Conservation (phyloP, 1,140 invertebrate species). For the Diorhabda sublineata region DNA sequence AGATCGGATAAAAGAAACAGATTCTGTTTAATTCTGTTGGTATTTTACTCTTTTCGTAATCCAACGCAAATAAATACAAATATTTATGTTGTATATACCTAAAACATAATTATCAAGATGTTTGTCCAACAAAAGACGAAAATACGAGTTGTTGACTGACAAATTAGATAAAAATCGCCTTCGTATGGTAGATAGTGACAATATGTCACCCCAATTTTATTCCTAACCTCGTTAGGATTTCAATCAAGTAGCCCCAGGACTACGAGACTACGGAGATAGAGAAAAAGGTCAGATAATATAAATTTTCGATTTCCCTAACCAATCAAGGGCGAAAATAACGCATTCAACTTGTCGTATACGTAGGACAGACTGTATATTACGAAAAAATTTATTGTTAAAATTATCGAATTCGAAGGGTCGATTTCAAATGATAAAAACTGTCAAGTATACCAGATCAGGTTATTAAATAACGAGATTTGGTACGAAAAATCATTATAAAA, state of each 20-base stretch:
- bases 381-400: no score
- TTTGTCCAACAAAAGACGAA: conserved; percentile 6
- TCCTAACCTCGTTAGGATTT: conserved; percentile 18
- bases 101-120: not conserved
- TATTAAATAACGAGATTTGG: no score
- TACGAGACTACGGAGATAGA: conserved; percentile 4
- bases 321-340: conserved; percentile 2
- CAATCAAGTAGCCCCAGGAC: conserved; percentile 23
- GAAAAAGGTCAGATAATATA: conserved; percentile 17
- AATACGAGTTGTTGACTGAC: conserved; percentile 11
- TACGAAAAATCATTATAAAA: no score
- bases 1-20: no score
- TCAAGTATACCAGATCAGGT: no score
- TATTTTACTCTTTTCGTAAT: no score
- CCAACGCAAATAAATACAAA: no score
- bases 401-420: no score
- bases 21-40: no score
- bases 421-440: no score
- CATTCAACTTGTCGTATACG: not conserved
- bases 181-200: conserved; percentile 11
- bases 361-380: no score
- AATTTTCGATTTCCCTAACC: conserved; percentile 15
- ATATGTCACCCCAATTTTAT: conserved; percentile 21
- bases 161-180: conserved; percentile 19
- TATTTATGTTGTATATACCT: no score